A percentile compares a stretch with the other conserved stretches of the same genome.
Conservation (phyloP, 2,888 invertebrate genomes). For the Coenonympha arcania region DNA sequence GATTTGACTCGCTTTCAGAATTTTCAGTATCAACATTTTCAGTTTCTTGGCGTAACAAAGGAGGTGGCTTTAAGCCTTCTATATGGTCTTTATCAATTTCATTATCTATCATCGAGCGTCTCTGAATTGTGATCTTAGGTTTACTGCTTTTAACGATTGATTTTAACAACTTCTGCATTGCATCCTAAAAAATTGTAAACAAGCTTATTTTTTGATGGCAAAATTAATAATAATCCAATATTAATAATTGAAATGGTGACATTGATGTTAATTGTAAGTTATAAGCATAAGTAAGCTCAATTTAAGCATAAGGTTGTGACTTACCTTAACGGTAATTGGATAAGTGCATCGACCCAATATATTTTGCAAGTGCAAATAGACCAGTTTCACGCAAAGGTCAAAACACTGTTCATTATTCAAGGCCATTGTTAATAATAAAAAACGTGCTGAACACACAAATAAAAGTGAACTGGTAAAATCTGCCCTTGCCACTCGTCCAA, state of each 20-base stretch:
- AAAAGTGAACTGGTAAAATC: not conserved
- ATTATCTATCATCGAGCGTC: constrained; percentile 42
- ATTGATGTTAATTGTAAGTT: no score
- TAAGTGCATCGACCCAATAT: not conserved
- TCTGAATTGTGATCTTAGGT: constrained; percentile 29
- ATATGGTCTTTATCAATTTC: constrained; percentile 44
- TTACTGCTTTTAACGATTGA: constrained; percentile 25
- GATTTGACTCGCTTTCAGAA: constrained; percentile 28
- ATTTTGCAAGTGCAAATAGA: constrained; percentile 5
- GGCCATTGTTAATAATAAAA: constrained; percentile 2
- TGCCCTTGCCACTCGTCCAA: not conserved
- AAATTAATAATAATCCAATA: no score
- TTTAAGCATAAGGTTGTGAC: not conserved
- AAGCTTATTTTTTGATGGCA: no score
- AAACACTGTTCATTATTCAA: constrained; percentile 4
- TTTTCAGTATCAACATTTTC: constrained; percentile 31
- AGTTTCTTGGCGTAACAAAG: constrained; percentile 45
- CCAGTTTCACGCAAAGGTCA: not conserved
- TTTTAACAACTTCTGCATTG: constrained; percentile 26
- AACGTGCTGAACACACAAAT: not conserved
- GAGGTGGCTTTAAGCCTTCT: constrained; percentile 38
- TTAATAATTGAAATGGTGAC: no score
- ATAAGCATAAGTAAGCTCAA: not conserved
- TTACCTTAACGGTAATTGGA: constrained; percentile 9
- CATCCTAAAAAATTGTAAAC: constrained; percentile 28